Percentiles rank a stretch among this genome's conserved stretches.
phyloP scores from a whole-genome alignment of 2,113 vertebrate species.

The Protomyctophum bolini region DNA sequence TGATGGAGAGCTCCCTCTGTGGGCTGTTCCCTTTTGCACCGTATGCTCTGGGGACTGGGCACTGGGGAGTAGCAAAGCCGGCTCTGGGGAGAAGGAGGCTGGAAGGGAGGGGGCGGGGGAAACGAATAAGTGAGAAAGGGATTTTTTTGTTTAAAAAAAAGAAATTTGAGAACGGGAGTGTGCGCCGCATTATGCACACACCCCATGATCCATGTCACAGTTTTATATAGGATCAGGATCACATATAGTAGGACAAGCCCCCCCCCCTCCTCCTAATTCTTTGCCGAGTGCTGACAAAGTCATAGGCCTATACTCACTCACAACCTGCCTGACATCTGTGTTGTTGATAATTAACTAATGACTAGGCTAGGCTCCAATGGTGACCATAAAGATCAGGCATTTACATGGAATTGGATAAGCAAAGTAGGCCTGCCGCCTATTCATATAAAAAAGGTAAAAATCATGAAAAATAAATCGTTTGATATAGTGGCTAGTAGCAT shows the following conservation, averaged over 20 bases:
- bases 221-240: constrained; percentile 53
- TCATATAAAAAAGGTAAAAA: no score
- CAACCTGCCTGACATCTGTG: constrained; percentile 13
- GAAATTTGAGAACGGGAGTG: constrained; percentile 2
- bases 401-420: no score
- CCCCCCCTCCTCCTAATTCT: neutral
- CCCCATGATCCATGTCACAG: constrained; percentile 42
- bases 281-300: constrained; percentile 16
- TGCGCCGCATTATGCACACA: constrained; percentile 26
- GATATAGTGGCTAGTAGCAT: no score
- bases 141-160: no score
- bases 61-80: no score
- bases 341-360: constrained; percentile 6
- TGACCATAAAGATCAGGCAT: no score
- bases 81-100: constrained; percentile 30
- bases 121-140: neutral
- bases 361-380: no score
- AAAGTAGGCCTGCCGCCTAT: no score
- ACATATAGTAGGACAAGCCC: constrained; percentile 40
- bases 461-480: no score
- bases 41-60: constrained; percentile 14
- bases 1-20: constrained; percentile 35
- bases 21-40: constrained; percentile 18
- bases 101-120: neutral
- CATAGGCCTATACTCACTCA: neutral